phyloP scores from a whole-genome alignment of 1,140 invertebrate species.

The Ips nitidus region DNA sequence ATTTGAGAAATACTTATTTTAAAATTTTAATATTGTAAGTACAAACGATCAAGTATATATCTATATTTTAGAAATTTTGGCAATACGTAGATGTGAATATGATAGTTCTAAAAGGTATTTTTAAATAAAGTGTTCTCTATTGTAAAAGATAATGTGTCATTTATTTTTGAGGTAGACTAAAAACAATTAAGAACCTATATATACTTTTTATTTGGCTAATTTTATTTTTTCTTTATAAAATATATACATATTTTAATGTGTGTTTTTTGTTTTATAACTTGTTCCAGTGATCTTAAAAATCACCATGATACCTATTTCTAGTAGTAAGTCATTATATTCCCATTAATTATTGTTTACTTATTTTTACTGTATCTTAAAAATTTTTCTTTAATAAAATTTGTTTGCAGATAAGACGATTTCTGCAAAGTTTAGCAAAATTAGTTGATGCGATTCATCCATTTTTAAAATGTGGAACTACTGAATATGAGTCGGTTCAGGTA shows the following conservation, averaged over 20 bases:
- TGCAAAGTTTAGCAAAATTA: too few relatives aligned
- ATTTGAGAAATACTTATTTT: conserved; percentile 1
- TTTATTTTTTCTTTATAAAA: conserved; percentile 6
- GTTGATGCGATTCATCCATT: too few relatives aligned
- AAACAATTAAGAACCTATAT: conserved; percentile 21
- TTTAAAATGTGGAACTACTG: too few relatives aligned
- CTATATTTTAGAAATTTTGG: conserved; percentile 29
- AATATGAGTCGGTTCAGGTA: too few relatives aligned
- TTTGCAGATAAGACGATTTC: too few relatives aligned
- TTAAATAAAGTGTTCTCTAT: conserved; percentile 33
- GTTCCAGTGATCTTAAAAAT: too few relatives aligned
- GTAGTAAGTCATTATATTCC: too few relatives aligned
- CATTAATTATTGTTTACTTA: too few relatives aligned
- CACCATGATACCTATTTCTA: too few relatives aligned
- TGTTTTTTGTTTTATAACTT: not conserved
- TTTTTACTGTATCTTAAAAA: too few relatives aligned
- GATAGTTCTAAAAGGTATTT: conserved; percentile 27
- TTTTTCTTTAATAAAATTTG: too few relatives aligned
- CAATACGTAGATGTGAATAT: conserved; percentile 32
- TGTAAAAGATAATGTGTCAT: conserved; percentile 21
- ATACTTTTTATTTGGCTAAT: not conserved
- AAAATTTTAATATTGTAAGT: conserved; percentile 21
- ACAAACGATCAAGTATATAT: conserved; percentile 31
- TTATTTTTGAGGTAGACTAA: conserved; percentile 22
- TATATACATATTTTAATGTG: not conserved